Base-by-base conservation (phyloP, 2,113 vertebrate species). In the Pseudorhombus dupliciocellatus region DNA sequence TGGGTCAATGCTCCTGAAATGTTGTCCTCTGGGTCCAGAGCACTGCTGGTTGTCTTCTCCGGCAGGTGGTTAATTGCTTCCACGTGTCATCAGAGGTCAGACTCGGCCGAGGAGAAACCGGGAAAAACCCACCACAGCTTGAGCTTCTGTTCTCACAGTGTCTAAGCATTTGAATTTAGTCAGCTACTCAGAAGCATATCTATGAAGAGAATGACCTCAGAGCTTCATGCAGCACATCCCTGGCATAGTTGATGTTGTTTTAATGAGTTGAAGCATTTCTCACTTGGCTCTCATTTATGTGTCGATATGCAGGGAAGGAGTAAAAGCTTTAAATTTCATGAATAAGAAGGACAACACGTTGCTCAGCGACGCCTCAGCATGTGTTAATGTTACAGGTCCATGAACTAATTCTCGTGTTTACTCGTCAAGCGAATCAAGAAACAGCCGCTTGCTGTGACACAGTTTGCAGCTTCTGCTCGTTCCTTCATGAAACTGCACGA, bases 31-130 rank as follows among this genome's bases (percentile, higher is more conserved):
- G 60, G 59, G 44, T 76, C 22, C 61, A 21, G 22, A 58, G 61
- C 60, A 10, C 31, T 46, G 55, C 73, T 74, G 44, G 34, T 58
- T 68, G 48, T 52, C 70, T 66, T 12, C n/a, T 20, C 22, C 57
- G 66, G 55, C 67, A 31, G 73, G 72, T 76, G 68, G 71, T 61
- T 79, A 68, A 75, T 69, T 79, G 63, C 63, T 52, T 57, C 52
- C 72, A 51, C 53, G 50, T 54, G 59, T 67, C 72, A 60, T 28
- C 21, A 9, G 30, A 22, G 54, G 77, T 84, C 69, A 69, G 67
- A 64, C 64, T 64, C 44, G 68, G 42, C 24, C 24, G 53, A 55
- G 63, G 11, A 48, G 11, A 4, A 37, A 37, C 34, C 34, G 9
- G 34, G 11, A 22, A 57, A 58, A 71, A 67, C 20, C n/a, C 18